These are phyloP conservation scores for Cataglyphis hispanica DNA, from an alignment of 1,140 invertebrate genomes.

Conservation along the genomic window DNA sequence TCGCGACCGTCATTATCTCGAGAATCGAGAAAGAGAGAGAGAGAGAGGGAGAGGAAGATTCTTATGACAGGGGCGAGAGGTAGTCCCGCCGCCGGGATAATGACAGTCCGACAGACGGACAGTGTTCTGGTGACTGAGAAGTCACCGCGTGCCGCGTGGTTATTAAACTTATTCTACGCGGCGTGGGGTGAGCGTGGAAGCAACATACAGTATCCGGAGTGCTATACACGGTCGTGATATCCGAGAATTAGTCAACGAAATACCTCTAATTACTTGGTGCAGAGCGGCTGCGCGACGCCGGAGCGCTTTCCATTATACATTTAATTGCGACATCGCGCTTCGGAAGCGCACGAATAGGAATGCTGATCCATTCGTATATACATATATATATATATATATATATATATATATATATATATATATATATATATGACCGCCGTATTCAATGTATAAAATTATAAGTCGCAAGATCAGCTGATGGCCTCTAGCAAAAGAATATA, in stretches of 20 bases:
- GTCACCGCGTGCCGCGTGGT: constrained; percentile 67
- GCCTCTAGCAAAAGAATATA: background rate
- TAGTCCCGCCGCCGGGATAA: constrained; percentile 62
- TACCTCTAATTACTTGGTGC: constrained; percentile 30
- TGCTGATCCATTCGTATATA: constrained; percentile 39
- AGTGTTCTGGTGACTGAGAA: constrained; percentile 69
- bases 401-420: background rate
- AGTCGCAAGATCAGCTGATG: constrained; percentile 1
- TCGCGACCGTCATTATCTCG: constrained; percentile 78
- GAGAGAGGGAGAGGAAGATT: constrained; percentile 1
- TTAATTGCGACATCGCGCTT: constrained; percentile 46
- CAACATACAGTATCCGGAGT: background rate
- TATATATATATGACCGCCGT: background rate
- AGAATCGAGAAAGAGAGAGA: constrained; percentile 3
- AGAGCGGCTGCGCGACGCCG: background rate
- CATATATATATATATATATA: too few species aligned
- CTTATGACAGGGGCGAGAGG: constrained; percentile 43
- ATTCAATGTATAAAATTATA: background rate
- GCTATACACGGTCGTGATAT: constrained; percentile 15
- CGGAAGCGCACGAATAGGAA: constrained; percentile 47
- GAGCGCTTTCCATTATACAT: constrained; percentile 40
- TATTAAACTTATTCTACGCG: constrained; percentile 77
- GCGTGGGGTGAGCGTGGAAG: constrained; percentile 1
- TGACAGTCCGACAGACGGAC: constrained; percentile 66
- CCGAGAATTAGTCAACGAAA: constrained; percentile 63